Conservation (phyloP, 64 coral and sea anemone genomes). For the Montipora cactus region DNA sequence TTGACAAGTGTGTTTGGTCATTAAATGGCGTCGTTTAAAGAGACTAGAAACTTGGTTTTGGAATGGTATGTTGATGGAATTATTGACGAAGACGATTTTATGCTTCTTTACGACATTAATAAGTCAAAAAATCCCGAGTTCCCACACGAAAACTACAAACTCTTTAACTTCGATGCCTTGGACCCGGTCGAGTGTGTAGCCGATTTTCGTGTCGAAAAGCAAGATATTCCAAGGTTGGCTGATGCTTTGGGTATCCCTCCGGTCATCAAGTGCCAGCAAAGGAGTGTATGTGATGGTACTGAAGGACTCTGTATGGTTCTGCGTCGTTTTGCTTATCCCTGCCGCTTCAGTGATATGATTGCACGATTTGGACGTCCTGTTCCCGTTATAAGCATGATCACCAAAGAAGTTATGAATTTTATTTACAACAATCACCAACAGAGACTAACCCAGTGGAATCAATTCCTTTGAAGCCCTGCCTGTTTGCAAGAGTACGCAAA, state of each 20-base stretch:
- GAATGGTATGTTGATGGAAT: too few relatives aligned
- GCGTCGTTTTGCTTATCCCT: constrained; percentile 52
- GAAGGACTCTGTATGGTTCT: constrained; percentile 25
- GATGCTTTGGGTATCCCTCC: constrained; percentile 44
- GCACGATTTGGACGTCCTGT: constrained; percentile 39
- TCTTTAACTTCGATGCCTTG: background rate
- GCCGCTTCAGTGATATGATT: constrained; percentile 24
- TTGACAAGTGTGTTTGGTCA: too few relatives aligned
- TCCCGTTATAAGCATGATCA: constrained; percentile 12
- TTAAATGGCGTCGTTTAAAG: too few relatives aligned
- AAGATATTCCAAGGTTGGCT: constrained; percentile 54
- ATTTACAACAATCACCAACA: constrained; percentile 23
- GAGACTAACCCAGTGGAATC: constrained; percentile 46
- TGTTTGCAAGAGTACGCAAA: constrained; percentile 41
- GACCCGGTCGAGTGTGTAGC: constrained; percentile 51
- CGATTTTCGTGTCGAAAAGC: constrained; percentile 59
- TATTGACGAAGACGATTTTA: too few relatives aligned
- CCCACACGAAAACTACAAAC: too few relatives aligned
- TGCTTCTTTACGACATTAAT: too few relatives aligned
- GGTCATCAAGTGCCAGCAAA: constrained; percentile 59
- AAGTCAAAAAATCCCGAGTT: too few relatives aligned
- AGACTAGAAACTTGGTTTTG: too few relatives aligned
- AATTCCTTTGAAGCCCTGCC: constrained; percentile 46
- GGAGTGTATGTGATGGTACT: constrained; percentile 19
- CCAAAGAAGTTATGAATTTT: constrained; percentile 16